Percentiles rank a stretch among this genome's conserved stretches.
phyloP scores from a whole-genome alignment of 2,888 invertebrate species.

The Sisyra terminalis region DNA sequence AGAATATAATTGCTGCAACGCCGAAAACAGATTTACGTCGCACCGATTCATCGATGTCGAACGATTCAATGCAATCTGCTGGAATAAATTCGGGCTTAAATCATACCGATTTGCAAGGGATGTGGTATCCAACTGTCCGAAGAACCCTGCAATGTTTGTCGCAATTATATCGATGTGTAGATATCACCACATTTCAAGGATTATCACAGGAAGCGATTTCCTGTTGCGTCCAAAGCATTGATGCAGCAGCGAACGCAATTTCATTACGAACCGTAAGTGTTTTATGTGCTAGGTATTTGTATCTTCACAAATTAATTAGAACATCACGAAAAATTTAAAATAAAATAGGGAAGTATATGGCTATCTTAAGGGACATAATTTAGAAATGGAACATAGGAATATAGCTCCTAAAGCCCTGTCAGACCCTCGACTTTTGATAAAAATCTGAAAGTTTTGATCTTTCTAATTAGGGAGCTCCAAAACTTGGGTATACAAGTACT shows the following conservation, averaged over 20 bases:
- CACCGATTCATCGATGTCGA: background rate
- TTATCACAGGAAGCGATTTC: constrained; percentile 91
- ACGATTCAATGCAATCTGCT: background rate
- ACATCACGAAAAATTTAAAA: no score
- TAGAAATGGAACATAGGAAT: no score
- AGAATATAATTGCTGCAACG: no score
- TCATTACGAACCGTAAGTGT: constrained; percentile 42
- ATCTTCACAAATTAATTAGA: no score
- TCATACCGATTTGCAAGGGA: constrained; percentile 79
- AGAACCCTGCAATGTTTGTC: constrained; percentile 89
- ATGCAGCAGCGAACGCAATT: constrained; percentile 66
- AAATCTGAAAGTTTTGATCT: no score
- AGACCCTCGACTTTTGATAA: no score
- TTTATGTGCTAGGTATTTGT: background rate
- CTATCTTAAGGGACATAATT: no score
- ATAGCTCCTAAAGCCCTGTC: no score
- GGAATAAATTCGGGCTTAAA: background rate
- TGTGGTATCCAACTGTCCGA: constrained; percentile 99
- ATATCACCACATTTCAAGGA: constrained; percentile 90
- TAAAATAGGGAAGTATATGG: no score
- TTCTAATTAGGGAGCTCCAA: no score
- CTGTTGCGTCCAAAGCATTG: constrained; percentile 80
- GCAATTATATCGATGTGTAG: constrained; percentile 81
- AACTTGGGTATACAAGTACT: no score
- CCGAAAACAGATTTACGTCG: constrained; percentile 29